Evolutionary conservation across 2,113 vertebrate genomes (phyloP).

Genomic region (Phaetusa simplex): DNA sequence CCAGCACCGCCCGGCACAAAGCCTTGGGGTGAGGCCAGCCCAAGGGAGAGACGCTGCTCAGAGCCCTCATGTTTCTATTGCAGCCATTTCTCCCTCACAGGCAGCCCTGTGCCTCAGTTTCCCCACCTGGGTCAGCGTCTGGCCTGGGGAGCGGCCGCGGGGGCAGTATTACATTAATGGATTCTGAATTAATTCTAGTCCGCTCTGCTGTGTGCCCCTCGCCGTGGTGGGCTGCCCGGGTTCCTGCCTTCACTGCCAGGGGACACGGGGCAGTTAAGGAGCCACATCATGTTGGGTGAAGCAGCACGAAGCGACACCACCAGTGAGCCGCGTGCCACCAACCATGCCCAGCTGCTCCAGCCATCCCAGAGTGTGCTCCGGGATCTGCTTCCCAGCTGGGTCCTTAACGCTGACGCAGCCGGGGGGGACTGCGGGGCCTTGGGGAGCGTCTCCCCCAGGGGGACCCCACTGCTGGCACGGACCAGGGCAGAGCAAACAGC

Average conservation of each 20-base stretch:
- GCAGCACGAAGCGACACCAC: not conserved
- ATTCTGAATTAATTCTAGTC: not conserved
- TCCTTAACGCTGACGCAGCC: not conserved
- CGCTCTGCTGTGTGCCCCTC: not conserved
- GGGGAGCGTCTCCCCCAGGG: accelerated
- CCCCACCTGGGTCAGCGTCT: not conserved
- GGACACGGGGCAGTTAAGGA: not conserved
- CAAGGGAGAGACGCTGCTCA: not conserved
- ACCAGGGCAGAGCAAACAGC: not conserved
- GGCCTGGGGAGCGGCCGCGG: not conserved
- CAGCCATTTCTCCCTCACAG: not conserved
- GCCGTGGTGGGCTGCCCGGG: not conserved
- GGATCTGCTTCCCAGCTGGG: not conserved
- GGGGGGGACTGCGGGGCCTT: not conserved
- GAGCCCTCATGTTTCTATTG: accelerated
- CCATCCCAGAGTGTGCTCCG: not conserved
- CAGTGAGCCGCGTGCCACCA: not conserved
- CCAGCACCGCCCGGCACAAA: not conserved
- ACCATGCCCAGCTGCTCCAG: not conserved
- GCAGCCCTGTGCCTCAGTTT: not conserved
- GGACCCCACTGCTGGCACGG: not conserved
- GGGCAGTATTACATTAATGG: not conserved
- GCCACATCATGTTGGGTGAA: not conserved
- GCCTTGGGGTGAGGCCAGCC: not conserved
- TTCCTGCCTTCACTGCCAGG: not conserved